Evolutionary conservation across 2,888 invertebrate species (phyloP).

Genomic region (Scaeva pyrastri): DNA sequence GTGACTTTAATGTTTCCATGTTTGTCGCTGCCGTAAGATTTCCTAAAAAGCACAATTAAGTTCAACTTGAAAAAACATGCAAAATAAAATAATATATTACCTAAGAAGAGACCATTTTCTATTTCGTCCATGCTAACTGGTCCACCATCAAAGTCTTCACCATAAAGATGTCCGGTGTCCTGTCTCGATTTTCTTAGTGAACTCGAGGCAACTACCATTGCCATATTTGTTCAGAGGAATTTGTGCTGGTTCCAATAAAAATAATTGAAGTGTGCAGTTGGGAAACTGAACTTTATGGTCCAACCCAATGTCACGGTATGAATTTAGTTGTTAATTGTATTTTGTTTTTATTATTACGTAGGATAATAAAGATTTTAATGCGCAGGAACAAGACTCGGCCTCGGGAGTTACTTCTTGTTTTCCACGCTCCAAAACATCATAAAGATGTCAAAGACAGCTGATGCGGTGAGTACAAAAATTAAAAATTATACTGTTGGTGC

Average conservation of each 20-base stretch:
- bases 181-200: constrained; percentile 56
- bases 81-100: constrained; percentile 75
- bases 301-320: not conserved
- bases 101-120: constrained; percentile 82
- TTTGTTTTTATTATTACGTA: not conserved
- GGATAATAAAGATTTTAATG: not conserved
- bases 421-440: not conserved
- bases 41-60: constrained; percentile 84
- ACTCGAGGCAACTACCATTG: constrained; percentile 39
- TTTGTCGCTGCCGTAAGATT: constrained; percentile 92
- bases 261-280: too few relatives aligned
- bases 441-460: not conserved
- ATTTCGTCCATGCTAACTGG: constrained; percentile 84
- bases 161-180: constrained; percentile 78
- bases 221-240: constrained; percentile 13
- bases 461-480: not conserved
- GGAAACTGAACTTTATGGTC: not conserved
- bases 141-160: constrained; percentile 84
- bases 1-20: constrained; percentile 87
- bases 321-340: not conserved
- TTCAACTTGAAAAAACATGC: not conserved
- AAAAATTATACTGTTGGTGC: too few relatives aligned
- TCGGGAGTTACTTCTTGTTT: not conserved
- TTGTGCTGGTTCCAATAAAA: not conserved
- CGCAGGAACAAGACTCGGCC: not conserved